Conservation (phyloP, 2,797 vertebrate genomes). For the Xiphorhynchus erythropygius region DNA sequence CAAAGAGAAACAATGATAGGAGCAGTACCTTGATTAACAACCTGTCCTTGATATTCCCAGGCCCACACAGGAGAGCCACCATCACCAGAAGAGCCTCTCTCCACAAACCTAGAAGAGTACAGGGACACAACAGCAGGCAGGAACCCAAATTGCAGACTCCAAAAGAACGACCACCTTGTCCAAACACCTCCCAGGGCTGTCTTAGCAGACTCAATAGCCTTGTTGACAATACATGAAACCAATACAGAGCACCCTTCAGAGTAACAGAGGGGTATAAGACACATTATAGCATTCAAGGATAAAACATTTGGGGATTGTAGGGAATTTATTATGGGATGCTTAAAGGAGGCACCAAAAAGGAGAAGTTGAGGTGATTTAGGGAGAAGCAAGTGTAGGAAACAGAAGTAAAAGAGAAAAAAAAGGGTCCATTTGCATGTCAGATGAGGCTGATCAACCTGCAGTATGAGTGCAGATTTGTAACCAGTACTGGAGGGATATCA, state of each 20-base stretch:
- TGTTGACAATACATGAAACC: background rate
- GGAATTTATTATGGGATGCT: background rate
- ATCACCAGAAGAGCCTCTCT: background rate
- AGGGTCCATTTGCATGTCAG: background rate
- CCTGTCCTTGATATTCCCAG: background rate
- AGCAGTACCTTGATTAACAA: background rate
- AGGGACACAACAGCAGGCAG: background rate
- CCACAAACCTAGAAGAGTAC: background rate
- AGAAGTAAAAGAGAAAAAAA: background rate
- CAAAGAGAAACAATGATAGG: background rate
- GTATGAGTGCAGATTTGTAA: background rate
- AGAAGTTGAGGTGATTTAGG: background rate
- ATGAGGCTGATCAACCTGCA: background rate
- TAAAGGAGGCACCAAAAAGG: background rate
- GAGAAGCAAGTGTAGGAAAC: background rate
- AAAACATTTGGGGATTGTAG: background rate
- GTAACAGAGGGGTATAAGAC: background rate
- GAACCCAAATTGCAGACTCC: background rate
- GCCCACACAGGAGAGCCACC: fast-evolving
- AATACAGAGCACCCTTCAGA: background rate
- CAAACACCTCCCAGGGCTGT: fast-evolving
- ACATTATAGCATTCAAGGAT: background rate
- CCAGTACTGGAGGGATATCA: background rate
- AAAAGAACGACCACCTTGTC: background rate
- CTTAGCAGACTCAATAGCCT: background rate